Base-by-base conservation (phyloP, 1,140 invertebrate genomes). In the Drosophila nikananu region DNA sequence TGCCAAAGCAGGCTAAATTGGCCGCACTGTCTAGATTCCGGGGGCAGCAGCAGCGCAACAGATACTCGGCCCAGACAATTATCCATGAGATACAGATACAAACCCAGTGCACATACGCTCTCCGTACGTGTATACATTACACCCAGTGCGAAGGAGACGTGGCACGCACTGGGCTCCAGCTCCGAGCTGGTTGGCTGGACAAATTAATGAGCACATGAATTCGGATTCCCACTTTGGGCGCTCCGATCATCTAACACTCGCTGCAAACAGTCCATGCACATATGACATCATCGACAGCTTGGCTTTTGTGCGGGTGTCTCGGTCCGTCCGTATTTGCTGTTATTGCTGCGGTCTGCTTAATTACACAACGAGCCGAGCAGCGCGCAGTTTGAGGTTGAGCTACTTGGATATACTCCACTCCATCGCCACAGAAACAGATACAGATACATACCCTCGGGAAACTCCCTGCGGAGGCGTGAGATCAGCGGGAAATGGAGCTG, bases 1-100 rank as follows among this genome's bases (percentile, higher is more conserved):
- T 92, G 91, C 91, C 91, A 92, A 92, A 92, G 91, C 91, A 92
- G 87, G 83, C 91, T 89, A 91, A 92, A 92, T 92, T 92, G 91
- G 87, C 91, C 91, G 81, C 83, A 91, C 73, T 90, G 91, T 92
- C 91, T 91, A 90, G 86, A 92, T 92, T 92, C 78, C 75, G 61
- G 66, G 68, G 79, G 58, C 64, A 67, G 67, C 68, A 46, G 67
- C 75, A 46, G 55, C 60, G 75, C 82, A 86, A 75, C 80, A 78
- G 83, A 74, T 70, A 81, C 82, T 63, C 67, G 55, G 77, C 75
- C 75, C 75, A 79, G 77, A 71, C 65, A 79, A 79, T 77, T 79
- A 80, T 73, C 76, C 76, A 80, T 64, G 63, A 71, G 81, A 73
- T 77, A 84, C 72, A 51, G 25, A 37, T 55, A 39, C 59, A 41